Percentiles rank a stretch among this genome's conserved stretches.
Conservation (phyloP, 2,888 invertebrate genomes). For the Mimachlamys varia region DNA sequence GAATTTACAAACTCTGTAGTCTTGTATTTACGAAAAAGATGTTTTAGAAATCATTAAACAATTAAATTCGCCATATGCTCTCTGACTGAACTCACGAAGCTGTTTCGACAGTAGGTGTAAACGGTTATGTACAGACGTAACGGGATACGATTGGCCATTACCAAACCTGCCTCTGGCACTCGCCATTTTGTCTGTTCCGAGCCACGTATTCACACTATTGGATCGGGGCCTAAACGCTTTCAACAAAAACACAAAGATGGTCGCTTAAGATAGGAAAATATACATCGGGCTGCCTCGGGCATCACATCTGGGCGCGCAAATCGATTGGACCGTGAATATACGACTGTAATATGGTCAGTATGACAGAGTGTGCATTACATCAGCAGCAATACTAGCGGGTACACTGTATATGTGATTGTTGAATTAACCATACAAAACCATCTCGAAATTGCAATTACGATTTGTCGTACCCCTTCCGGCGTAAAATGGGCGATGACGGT, state of each 20-base stretch:
- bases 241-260: slow-evolving; percentile 9
- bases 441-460: background rate
- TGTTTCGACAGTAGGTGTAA: too few species aligned
- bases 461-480: background rate
- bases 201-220: background rate
- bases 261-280: background rate
- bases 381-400: background rate
- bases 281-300: background rate
- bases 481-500: background rate
- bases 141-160: background rate
- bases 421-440: background rate
- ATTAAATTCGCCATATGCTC: background rate
- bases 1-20: too few species aligned
- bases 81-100: background rate
- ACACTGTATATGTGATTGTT: background rate
- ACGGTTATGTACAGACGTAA: background rate
- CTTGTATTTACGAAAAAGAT: too few species aligned
- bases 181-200: background rate
- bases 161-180: background rate
- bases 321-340: background rate
- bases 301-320: background rate
- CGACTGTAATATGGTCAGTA: background rate
- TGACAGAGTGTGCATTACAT: background rate
- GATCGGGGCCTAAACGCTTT: background rate
- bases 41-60: background rate